phyloP scores from a whole-genome alignment of 2,888 invertebrate genomes.

The Epinotia bilunana region DNA sequence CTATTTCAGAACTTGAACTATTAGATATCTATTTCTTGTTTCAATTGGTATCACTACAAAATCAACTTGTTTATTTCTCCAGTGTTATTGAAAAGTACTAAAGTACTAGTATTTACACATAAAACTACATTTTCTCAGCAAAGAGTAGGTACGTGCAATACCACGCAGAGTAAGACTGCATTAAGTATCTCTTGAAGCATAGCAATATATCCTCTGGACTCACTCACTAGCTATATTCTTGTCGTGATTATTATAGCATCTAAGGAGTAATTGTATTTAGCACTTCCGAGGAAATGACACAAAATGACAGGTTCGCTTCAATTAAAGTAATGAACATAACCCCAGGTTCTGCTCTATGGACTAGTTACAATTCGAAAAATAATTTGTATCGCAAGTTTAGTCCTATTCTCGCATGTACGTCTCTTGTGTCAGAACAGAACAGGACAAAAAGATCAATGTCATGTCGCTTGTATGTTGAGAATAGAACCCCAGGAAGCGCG shows the following conservation, averaged over 20 bases:
- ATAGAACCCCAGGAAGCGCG: slow-evolving; percentile 21
- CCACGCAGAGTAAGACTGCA: too few species aligned
- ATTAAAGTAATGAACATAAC: not conserved
- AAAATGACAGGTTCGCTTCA: slow-evolving; percentile 5
- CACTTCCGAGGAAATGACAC: not conserved
- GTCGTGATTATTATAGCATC: not conserved
- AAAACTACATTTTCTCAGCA: too few species aligned
- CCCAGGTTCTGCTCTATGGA: slow-evolving; percentile 10
- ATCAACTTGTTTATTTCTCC: not conserved
- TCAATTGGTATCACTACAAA: not conserved
- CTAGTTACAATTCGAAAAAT: not conserved
- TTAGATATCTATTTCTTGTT: not conserved
- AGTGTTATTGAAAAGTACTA: not conserved
- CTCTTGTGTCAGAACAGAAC: not conserved
- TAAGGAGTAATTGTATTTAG: not conserved
- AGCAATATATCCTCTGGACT: too few species aligned
- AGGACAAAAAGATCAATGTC: not conserved
- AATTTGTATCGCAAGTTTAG: not conserved
- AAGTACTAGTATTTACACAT: too few species aligned
- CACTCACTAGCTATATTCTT: not conserved
- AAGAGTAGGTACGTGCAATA: too few species aligned
- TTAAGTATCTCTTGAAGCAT: too few species aligned
- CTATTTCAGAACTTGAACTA: not conserved
- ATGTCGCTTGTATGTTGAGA: slow-evolving; percentile 11
- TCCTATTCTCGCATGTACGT: not conserved